Evolutionary conservation across 1,140 invertebrate genomes (phyloP), one percentile per base, ranked within the genome.

Genomic region (Rhyacophila brunnea): DNA sequence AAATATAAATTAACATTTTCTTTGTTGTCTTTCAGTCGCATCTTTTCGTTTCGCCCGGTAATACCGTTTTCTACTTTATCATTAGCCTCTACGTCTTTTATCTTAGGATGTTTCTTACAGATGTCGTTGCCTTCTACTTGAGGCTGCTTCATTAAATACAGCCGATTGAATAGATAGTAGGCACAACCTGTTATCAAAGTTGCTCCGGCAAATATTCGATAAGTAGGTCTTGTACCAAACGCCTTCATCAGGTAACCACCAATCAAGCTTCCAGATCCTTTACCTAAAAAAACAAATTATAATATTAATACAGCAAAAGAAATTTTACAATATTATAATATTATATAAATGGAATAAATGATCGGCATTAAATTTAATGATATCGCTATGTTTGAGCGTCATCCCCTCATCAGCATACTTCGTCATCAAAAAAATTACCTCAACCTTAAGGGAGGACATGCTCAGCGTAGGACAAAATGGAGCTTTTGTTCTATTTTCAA

Each of bases 181-280:
- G 88, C 67, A 42, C 87, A 71, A 2, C 86, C 87, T 11, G 85
- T 85, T 2, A 87, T 60, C 0, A 86, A 71, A 3, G 84, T 83
- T 0, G 81, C 74, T 0, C 75, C 77, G 0, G 88, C 77, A 66
- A 91, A 90, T 57, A 90, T 82, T 66, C 84, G 85, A 69, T 90
- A 91, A 0, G 90, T 91, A 0, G 81, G 74, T 40, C 89, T 75
- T 1, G 87, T 87, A 6, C 88, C 88, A 62, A 89, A 82, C 11
- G 77, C 78, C 67, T 89, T 88, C 79, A 91, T 91, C 14, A 90
- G 68, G 64, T 86, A 89, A 1, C 90, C 90, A 2, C 90, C 90
- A 34, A 88, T 80, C 19, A 92, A 74, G 71, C 88, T 89, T 38
- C 90, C 90, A 5, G 85, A 77, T 13, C 89, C 89, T 71, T 89